Percentiles rank a stretch among this genome's conserved stretches.
Evolutionary conservation across 1,140 invertebrate species (phyloP).

Genomic region (Drosophila seguyi): DNA sequence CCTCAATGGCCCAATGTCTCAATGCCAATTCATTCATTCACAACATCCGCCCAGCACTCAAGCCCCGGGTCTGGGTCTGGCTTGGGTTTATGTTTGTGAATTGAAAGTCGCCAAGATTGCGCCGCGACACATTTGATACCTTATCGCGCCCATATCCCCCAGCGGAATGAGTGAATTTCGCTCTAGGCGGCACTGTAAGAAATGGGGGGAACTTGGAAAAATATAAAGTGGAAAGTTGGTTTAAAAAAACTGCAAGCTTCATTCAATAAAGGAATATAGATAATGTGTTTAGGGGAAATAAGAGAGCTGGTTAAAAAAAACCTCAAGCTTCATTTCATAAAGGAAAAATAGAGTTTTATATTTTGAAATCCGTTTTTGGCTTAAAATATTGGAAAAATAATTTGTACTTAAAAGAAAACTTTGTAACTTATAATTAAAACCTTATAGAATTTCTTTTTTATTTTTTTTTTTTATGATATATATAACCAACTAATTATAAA

Average conservation of each 20-base stretch:
- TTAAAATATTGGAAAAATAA: too few species aligned
- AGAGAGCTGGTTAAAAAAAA: too few species aligned
- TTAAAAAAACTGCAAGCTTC: not conserved
- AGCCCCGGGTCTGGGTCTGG: not conserved
- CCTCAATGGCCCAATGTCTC: slow-evolving; percentile 27
- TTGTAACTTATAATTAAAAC: too few species aligned
- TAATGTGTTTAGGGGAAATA: too few species aligned
- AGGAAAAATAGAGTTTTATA: too few species aligned
- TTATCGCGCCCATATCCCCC: slow-evolving; percentile 35
- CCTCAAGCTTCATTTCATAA: not conserved
- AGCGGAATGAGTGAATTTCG: slow-evolving; percentile 27
- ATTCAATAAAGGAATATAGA: not conserved
- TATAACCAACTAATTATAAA: too few species aligned
- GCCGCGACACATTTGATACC: slow-evolving; percentile 49
- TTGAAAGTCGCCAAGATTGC: slow-evolving; percentile 49
- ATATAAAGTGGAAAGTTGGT: not conserved
- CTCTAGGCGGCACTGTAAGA: slow-evolving; percentile 29
- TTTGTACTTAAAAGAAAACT: too few species aligned
- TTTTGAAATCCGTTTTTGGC: too few species aligned
- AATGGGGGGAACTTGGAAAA: not conserved
- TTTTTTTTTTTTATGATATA: too few species aligned
- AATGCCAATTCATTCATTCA: slow-evolving; percentile 55
- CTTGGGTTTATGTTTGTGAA: slow-evolving; percentile 24
- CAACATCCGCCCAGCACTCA: slow-evolving; percentile 43
- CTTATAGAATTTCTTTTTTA: too few species aligned